Base-by-base conservation (phyloP, 2,888 invertebrate genomes). In the Apodemia duryi region DNA sequence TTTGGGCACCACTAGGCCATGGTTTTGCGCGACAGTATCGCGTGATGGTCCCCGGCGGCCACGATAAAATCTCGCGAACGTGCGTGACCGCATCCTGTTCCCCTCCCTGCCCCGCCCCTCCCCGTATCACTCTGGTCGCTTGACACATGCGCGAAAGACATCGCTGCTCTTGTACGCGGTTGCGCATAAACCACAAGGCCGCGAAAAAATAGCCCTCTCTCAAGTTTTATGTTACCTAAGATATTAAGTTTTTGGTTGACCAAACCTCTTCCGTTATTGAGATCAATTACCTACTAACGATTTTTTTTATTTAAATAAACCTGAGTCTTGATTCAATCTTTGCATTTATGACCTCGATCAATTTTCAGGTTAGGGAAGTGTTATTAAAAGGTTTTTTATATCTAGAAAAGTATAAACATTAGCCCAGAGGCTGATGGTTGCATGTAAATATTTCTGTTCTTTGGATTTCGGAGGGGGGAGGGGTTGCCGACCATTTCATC, bases 61-160 rank as follows among this genome's bases (percentile, higher is more conserved):
- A 69, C 71, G 74, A 74, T 74, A 71, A 67, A 69, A 75, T 74
- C 74, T 72, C 71, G 75, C 74, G 74, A 82, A 81, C 73, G 73
- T 74, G 74, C 86, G 83, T 85, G 86, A 88, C 88, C 86, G 77
- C 88, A 86, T 88, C 86, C 88, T 85, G 79, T 74, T 72, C 72
- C 75, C 71, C 71, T 70, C 72, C 69, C 68, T 74, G 65, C 61
- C 68, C 38, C 62, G 65, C 61, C 68, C 38, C 62, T 28, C 62
- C 70, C 63, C 67, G 46, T 64, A 51, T 64, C 67, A 65, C 43
- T 66, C 51, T 71, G 66, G 66, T 68, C 65, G 54, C 57, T 66
- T 66, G 72, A 64, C 67, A 62, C 69, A 67, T 68, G 67, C 62
- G 69, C 35, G 35, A 35, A 4, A 2, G 72, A 71, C 63, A 66